A percentile compares a stretch with the other conserved stretches of the same genome.
Conservation (phyloP, 53 echinoderm and acorn worm species). For the Echinometra lucunter region DNA sequence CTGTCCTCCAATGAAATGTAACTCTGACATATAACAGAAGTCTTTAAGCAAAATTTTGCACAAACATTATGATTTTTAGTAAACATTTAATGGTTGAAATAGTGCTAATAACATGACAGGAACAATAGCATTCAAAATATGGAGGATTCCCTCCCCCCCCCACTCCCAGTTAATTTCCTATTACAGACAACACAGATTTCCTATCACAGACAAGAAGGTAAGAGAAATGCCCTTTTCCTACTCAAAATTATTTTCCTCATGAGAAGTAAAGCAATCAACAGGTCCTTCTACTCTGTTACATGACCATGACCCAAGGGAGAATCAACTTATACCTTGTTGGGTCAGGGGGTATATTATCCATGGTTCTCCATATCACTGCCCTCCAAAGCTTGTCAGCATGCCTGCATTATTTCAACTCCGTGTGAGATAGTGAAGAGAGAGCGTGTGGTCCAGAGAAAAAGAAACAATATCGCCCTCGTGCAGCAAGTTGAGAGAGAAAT, state of each 20-base stretch:
- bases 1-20: too few species aligned
- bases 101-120: too few species aligned
- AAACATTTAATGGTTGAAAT: too few species aligned
- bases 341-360: background rate
- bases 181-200: background rate
- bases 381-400: constrained; percentile 26
- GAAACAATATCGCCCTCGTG: background rate
- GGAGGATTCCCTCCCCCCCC: too few species aligned
- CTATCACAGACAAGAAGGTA: background rate
- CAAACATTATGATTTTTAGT: too few species aligned
- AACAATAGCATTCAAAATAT: too few species aligned
- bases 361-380: background rate
- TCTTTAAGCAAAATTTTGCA: too few species aligned
- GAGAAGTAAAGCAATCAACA: constrained; percentile 12
- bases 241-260: background rate
- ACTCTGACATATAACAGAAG: too few species aligned
- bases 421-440: constrained; percentile 5
- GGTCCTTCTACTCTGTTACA: constrained; percentile 54
- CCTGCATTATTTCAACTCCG: constrained; percentile 8
- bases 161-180: too few species aligned
- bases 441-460: background rate
- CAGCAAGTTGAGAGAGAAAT: background rate
- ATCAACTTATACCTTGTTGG: constrained; percentile 6
- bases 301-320: constrained; percentile 52
- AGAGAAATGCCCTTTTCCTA: background rate